Conservation (phyloP, 2,797 vertebrate genomes). For the Enteromius thamalakanensis region DNA sequence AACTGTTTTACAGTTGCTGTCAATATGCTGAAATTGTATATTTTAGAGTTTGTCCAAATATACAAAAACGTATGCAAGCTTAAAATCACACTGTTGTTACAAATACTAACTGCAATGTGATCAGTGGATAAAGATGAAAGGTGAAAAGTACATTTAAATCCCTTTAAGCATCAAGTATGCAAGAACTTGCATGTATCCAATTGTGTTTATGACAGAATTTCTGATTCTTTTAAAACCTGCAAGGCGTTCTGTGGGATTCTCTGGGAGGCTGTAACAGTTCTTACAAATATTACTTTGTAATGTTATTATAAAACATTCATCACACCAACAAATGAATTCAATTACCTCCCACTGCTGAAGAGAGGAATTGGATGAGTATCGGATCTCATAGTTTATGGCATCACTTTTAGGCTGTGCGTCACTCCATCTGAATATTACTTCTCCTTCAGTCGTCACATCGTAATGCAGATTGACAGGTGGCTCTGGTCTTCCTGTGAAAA, state of each 20-base stretch:
- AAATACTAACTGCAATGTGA: background rate
- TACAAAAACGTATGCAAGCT: background rate
- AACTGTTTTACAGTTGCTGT: background rate
- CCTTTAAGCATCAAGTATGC: background rate
- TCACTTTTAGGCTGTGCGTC: constrained; percentile 51
- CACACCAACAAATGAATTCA: background rate
- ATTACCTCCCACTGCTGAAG: constrained; percentile 71
- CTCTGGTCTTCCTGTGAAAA: constrained; percentile 80
- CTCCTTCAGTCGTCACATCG: constrained; percentile 78
- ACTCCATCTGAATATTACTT: constrained; percentile 83
- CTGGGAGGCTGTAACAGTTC: background rate
- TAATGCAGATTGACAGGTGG: constrained; percentile 82
- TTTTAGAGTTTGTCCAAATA: background rate
- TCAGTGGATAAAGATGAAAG: background rate
- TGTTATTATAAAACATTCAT: background rate
- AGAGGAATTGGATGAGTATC: constrained; percentile 71
- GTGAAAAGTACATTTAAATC: background rate
- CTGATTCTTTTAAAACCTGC: background rate
- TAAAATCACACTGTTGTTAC: background rate
- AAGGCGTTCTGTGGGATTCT: background rate
- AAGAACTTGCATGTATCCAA: background rate
- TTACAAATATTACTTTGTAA: background rate
- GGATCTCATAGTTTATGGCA: constrained; percentile 82
- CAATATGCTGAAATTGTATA: background rate
- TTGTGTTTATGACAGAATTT: too few relatives aligned